Conservation (phyloP, 23 tunicate species). For the Styela plicata region DNA sequence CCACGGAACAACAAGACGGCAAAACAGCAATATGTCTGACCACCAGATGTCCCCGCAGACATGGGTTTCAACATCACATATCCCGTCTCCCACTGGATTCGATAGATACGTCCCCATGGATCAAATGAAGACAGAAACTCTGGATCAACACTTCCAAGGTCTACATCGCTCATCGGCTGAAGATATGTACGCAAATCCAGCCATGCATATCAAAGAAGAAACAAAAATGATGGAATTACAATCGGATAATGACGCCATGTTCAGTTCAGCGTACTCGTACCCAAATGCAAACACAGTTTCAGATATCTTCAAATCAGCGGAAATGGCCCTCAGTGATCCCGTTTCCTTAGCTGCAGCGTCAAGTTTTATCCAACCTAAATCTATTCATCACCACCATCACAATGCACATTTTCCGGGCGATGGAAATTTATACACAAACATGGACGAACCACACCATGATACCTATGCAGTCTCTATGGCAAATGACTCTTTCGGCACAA, state of each 20-base stretch:
- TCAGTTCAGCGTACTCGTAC: constrained; percentile 9
- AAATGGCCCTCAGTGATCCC: constrained; percentile 14
- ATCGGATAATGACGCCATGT: constrained; percentile 15
- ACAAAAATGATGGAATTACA: constrained; percentile 14
- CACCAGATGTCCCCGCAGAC: neutral
- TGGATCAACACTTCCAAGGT: constrained; percentile 21
- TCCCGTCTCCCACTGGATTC: constrained; percentile 21
- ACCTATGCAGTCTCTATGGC: constrained; percentile 5
- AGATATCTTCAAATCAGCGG: constrained; percentile 19
- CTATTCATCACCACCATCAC: neutral
- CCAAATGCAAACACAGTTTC: neutral
- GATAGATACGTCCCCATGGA: constrained; percentile 13
- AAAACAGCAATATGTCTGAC: neutral
- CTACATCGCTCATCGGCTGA: neutral
- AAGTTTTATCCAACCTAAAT: constrained; percentile 23
- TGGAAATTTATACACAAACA: constrained; percentile 5
- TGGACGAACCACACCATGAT: constrained; percentile 20
- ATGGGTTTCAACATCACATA: constrained; percentile 1
- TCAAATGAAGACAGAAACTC: constrained; percentile 8
- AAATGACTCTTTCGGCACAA: neutral
- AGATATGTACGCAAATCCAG: constrained; percentile 10
- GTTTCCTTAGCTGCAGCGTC: constrained; percentile 23
- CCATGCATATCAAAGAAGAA: constrained; percentile 27
- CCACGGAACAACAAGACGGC: neutral
- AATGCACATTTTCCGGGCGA: neutral